Base-by-base conservation (phyloP, 2,888 invertebrate species). In the Megamerina dolium region DNA sequence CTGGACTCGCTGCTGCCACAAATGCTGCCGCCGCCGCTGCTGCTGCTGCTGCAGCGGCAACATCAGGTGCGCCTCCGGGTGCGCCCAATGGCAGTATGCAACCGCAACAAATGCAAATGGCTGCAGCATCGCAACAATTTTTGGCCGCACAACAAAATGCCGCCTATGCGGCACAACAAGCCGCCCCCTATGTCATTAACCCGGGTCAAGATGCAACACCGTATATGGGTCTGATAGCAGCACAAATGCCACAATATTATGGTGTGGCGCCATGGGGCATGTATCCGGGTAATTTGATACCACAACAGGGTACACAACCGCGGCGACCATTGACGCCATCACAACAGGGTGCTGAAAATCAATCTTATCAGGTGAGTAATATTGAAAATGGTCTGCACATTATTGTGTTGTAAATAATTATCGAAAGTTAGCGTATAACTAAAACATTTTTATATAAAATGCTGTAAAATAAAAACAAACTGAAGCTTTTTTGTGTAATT, bases 221-320 rank as follows among this genome's bases (percentile, higher is more conserved):
- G 21, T 93, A 92, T 73, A 85, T 88, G 63, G 82, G 87, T 45
- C 77, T 91, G 64, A 83, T 87, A 62, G 83, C 89, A 64, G 83
- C 81, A 72, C 78, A 85, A 70, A 79, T 92, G 60, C 91, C 91
- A 40, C 93, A 91, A 63, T 66, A 63, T 39, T 94, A 95, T 76
- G 94, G 94, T 73, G 87, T 89, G 45, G 87, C 92, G 54, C 83
- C 85, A 40, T 94, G 94, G 91, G 83, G 85, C 54, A 88, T 94
- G 63, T 94, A 94, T 74, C 91, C 92, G 31, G 82, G 86, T 34
- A 82, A 83, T 65, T 75, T 83, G 57, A 78, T 84, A 62, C 84
- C 83, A 56, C 83, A 82, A 60, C 76, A 77, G 52, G 75, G 79
- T 57, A 75, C 78, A 64, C 81, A 81, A 58, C 83, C 83, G 58